Conservation (phyloP, 2,797 vertebrate species). For the Gila robusta region DNA sequence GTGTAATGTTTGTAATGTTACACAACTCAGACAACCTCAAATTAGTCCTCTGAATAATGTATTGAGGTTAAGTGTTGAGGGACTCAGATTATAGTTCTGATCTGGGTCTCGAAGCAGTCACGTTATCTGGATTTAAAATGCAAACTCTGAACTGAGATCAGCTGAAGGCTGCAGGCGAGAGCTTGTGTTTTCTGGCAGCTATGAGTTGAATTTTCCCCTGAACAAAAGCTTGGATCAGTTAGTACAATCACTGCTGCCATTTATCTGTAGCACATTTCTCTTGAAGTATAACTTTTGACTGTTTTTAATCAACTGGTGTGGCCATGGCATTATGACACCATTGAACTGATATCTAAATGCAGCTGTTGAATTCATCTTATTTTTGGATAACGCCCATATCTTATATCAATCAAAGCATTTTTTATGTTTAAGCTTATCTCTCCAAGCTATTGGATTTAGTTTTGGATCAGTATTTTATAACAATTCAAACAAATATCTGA, state of each 20-base stretch:
- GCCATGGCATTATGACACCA: neutral
- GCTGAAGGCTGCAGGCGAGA: neutral
- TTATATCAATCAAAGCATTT: neutral
- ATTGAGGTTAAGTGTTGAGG: neutral
- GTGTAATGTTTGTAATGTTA: neutral
- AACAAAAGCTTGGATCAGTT: conserved; percentile 9
- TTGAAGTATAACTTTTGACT: neutral
- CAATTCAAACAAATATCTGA: neutral
- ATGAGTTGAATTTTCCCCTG: neutral
- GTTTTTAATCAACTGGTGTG: neutral
- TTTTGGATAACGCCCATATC: neutral
- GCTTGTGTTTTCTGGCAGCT: no score
- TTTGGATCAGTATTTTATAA: neutral
- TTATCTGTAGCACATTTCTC: neutral
- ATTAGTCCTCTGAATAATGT: conserved; percentile 19
- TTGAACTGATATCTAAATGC: neutral
- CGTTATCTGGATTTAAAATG: neutral
- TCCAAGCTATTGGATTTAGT: neutral
- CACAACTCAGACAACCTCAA: neutral
- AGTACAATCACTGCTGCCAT: neutral
- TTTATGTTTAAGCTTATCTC: neutral
- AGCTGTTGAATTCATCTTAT: neutral
- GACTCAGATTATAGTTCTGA: conserved; percentile 14
- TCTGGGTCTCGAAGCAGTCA: neutral
- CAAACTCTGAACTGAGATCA: conserved; percentile 36